These are phyloP conservation scores for Tragelaphus imberbis DNA, from an alignment of 2,113 vertebrate species.

Conservation along the genomic window DNA sequence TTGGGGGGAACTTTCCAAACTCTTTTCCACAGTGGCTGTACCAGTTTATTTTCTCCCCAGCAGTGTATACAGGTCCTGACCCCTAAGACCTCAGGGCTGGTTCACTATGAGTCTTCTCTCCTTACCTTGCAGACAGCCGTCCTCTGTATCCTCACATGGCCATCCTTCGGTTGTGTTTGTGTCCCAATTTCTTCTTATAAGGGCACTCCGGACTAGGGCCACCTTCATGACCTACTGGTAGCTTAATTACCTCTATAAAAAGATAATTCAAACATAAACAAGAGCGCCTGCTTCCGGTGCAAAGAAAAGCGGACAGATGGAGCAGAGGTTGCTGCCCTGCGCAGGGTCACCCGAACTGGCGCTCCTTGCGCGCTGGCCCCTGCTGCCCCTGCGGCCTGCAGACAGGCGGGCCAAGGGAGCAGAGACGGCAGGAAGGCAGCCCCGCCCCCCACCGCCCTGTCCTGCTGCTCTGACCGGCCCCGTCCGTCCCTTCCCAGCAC, in stretches of 20 bases:
- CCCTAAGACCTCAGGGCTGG: neutral
- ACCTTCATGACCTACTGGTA: neutral
- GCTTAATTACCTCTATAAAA: neutral
- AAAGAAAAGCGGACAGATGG: neutral
- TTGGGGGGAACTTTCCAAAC: neutral
- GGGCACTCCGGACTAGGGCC: neutral
- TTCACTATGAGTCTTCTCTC: neutral
- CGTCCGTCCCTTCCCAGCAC: slow-evolving; percentile 63
- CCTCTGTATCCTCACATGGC: neutral
- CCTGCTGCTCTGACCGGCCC: neutral
- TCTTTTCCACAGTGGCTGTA: neutral
- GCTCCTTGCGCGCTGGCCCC: neutral
- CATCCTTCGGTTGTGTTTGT: neutral
- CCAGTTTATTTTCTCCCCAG: neutral
- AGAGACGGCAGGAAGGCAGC: neutral
- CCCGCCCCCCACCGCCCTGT: neutral
- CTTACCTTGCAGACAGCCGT: neutral
- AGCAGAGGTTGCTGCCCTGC: neutral
- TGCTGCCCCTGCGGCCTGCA: neutral
- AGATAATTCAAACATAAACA: neutral
- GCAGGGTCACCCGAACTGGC: neutral
- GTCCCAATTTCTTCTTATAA: neutral
- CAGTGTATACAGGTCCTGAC: neutral
- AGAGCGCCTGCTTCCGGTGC: neutral
- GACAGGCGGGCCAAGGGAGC: neutral